Percentiles rank a stretch among this genome's conserved stretches.
Evolutionary conservation across 2,888 invertebrate genomes (phyloP).

Genomic region (Melitaea athalia): DNA sequence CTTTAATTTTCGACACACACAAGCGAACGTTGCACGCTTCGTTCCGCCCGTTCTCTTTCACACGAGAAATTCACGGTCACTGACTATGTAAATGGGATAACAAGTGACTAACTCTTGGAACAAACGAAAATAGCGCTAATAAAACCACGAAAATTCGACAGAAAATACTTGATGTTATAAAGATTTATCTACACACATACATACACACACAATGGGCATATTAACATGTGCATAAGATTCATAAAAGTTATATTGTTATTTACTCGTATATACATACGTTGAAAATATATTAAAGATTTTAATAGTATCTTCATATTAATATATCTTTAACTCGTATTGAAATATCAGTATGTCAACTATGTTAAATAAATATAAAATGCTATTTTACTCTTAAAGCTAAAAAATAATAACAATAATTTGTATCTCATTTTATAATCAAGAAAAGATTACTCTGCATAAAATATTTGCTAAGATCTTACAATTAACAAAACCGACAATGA

Average conservation of each 20-base stretch:
- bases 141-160: constrained; percentile 24
- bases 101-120: constrained; percentile 62
- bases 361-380: too few species aligned
- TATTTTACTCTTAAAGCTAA: too few species aligned
- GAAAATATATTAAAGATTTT: too few species aligned
- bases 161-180: constrained; percentile 13
- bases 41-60: constrained; percentile 67
- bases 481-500: too few species aligned
- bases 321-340: too few species aligned
- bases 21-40: constrained; percentile 58
- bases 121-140: constrained; percentile 44
- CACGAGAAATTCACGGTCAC: constrained; percentile 80
- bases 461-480: too few species aligned
- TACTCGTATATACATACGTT: too few species aligned
- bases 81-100: constrained; percentile 76
- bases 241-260: background rate
- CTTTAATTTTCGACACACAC: constrained; percentile 69
- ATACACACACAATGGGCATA: background rate
- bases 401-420: too few species aligned
- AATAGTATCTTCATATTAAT: too few species aligned
- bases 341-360: too few species aligned
- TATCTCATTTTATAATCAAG: too few species aligned
- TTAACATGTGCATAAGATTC: background rate
- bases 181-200: background rate
- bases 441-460: too few species aligned